phyloP scores from a whole-genome alignment of 2,113 vertebrate genomes.

The Enhydra lutris region DNA sequence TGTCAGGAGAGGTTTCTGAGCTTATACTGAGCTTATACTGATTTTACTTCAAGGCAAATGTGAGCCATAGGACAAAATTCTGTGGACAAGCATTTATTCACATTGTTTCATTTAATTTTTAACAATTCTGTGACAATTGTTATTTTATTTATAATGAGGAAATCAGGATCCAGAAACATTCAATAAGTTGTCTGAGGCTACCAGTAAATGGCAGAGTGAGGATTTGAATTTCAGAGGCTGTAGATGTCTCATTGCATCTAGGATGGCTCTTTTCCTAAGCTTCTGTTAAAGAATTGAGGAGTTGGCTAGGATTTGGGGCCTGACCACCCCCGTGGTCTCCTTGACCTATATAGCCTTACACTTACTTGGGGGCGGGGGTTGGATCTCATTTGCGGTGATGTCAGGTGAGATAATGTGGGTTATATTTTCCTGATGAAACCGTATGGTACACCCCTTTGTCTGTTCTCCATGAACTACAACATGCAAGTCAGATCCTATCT shows the following conservation, averaged over 20 bases:
- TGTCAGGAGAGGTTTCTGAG: background rate
- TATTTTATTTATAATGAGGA: background rate
- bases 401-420: background rate
- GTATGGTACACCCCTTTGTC: background rate
- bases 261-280: background rate
- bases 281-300: background rate
- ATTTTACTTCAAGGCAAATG: background rate
- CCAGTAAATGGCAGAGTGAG: background rate
- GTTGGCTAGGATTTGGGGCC: background rate
- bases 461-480: background rate
- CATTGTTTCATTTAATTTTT: background rate
- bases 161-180: background rate
- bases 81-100: background rate
- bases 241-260: background rate
- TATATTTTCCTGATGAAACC: background rate
- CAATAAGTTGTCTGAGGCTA: background rate
- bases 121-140: background rate
- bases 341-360: background rate
- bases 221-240: background rate
- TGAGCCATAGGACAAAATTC: background rate
- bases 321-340: rapidly evolving
- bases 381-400: background rate
- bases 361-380: background rate
- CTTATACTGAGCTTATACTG: background rate
- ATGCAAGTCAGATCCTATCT: background rate